Base-by-base conservation (phyloP, 2,888 invertebrate species). In the Azorinus chamasolen region DNA sequence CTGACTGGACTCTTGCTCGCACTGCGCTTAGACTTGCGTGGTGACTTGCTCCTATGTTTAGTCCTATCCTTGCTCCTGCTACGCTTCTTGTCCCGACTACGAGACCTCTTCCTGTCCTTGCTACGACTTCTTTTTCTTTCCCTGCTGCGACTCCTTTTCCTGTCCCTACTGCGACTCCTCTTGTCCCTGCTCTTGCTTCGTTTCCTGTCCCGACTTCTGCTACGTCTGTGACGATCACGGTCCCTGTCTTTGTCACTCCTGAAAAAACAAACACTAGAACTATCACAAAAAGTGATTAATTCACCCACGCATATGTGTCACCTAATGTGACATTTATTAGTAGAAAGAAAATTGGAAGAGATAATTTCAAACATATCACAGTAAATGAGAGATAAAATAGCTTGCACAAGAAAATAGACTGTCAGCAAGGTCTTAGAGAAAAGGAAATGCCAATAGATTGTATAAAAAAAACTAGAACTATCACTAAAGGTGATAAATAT, bases 171-270 rank as follows among this genome's bases (percentile, higher is more conserved):
- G n/a, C 81, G 78, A 41, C 72, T 64, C 14, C 84, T 61, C 32
- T 83, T 84, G 5, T 92, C 83, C 41, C 93, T 94, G 87, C 93
- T 94, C 18, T 86, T 83, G 22, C 86, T 57, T 50, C 59, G 48
- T 48, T 53, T 59, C n/a, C 57, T 62, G 12, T 58, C 46, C 16
- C 51, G 39, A 58, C 50, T 46, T 27, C 51, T 43, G 24, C 62
- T 57, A 27, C 62, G 53, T 57, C 81, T 82, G 20, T 63, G 61
- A 37, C 79, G 65, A 14, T 91, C 89, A 18, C 72, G 43, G 18
- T 45, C 50, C 39, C 62, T 62, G 41, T 77, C 77, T 32, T 32
- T 32, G 32, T 32, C 32, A 32, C 32, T 10, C 32, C 32, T 32
- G 32, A 32, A 6, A 32, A 32, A 6, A 32, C 10, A 32, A 4